These are phyloP conservation scores for Pyxicephalus adspersus DNA, from an alignment of 2,113 vertebrate species.

Conservation along the genomic window DNA sequence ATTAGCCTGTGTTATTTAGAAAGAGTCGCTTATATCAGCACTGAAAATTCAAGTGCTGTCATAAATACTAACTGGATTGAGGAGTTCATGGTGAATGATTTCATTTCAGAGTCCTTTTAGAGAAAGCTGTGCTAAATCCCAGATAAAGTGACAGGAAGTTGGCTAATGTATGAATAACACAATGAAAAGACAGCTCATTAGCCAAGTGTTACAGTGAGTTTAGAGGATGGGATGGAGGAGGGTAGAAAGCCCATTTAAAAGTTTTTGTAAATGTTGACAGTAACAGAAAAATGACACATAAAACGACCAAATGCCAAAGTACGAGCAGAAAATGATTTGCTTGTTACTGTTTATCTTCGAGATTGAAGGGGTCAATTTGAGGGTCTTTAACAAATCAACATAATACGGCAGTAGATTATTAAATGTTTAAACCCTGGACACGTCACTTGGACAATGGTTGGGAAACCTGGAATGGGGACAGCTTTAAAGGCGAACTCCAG, in stretches of 20 bases:
- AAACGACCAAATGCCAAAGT: neutral
- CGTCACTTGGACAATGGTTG: too few relatives aligned
- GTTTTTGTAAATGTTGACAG: neutral
- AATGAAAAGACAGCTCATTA: conserved; percentile 11
- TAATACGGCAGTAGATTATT: too few relatives aligned
- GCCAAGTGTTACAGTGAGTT: conserved; percentile 27
- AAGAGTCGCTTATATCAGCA: conserved; percentile 20
- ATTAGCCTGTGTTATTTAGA: neutral
- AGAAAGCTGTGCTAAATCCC: conserved; percentile 58
- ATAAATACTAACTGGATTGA: conserved; percentile 25
- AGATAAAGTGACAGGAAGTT: conserved; percentile 62
- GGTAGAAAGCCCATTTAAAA: neutral
- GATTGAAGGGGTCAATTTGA: neutral
- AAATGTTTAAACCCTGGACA: too few relatives aligned
- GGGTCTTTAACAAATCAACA: neutral
- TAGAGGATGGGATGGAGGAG: neutral
- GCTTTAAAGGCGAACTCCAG: too few relatives aligned
- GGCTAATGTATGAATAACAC: conserved; percentile 54
- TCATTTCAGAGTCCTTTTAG: conserved; percentile 56
- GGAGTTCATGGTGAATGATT: conserved; percentile 46
- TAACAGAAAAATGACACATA: neutral
- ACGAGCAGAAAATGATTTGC: neutral
- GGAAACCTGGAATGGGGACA: too few relatives aligned
- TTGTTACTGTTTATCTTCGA: neutral
- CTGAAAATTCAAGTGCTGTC: neutral